These are phyloP conservation scores for Ceratoteleas bidentatus DNA, from an alignment of 1,140 invertebrate species.

Conservation along the genomic window DNA sequence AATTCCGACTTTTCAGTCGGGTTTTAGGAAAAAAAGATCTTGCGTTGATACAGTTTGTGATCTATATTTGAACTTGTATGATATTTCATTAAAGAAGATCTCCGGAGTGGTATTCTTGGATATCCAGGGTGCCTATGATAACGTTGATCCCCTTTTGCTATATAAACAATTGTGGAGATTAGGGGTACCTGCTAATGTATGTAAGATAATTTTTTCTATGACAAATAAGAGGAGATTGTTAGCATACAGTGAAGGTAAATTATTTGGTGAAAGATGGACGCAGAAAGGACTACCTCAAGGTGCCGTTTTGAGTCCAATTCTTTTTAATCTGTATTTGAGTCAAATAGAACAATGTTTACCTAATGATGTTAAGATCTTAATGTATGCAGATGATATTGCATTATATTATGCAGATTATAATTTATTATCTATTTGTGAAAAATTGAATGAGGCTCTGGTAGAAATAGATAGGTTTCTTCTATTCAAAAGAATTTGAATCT, in stretches of 20 bases:
- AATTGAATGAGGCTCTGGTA: too few species aligned
- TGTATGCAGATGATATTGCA: too few species aligned
- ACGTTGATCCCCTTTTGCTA: constrained; percentile 8
- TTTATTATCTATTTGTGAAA: too few species aligned
- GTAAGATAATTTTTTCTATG: neutral
- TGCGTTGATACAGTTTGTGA: constrained; percentile 1
- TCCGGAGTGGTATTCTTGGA: constrained; percentile 5
- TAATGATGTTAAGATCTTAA: too few species aligned
- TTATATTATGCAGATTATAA: too few species aligned
- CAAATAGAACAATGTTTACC: neutral
- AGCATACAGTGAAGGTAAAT: neutral
- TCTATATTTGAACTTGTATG: neutral
- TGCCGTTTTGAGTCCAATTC: neutral
- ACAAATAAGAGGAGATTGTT: neutral
- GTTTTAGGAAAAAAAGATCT: neutral
- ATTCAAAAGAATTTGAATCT: too few species aligned
- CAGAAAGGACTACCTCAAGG: neutral
- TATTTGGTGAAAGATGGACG: neutral
- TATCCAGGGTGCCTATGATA: constrained; percentile 16
- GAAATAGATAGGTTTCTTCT: too few species aligned
- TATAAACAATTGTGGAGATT: neutral
- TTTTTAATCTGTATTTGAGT: neutral
- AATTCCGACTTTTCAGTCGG: too few species aligned
- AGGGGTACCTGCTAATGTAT: neutral
- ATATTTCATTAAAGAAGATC: neutral